Conservation (phyloP, 2,797 vertebrate genomes). For the Myioborus melanocephalus region DNA sequence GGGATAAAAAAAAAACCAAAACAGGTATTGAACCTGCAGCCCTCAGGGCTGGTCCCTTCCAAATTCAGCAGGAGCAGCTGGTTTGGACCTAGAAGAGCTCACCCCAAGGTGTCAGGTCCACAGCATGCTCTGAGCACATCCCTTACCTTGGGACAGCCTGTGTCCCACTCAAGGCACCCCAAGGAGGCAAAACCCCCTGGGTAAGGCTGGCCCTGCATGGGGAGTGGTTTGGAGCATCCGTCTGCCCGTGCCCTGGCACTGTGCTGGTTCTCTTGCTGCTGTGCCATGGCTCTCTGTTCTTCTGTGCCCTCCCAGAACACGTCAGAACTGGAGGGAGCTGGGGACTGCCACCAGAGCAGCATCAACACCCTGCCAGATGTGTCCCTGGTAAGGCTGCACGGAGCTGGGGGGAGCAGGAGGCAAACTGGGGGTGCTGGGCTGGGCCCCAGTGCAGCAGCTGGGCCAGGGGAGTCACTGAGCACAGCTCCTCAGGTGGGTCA, state of each 20-base stretch:
- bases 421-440: neutral
- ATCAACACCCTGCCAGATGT: conserved; percentile 85
- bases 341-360: conserved; percentile 76
- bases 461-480: neutral
- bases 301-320: too few relatives aligned
- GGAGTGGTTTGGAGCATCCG: neutral
- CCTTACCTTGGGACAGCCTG: neutral
- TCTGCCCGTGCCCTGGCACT: neutral
- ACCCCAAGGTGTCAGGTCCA: too few relatives aligned
- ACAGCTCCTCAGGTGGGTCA: neutral
- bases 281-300: too few relatives aligned
- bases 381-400: conserved; percentile 82
- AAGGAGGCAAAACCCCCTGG: neutral
- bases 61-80: too few relatives aligned
- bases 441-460: neutral
- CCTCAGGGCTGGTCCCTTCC: too few relatives aligned
- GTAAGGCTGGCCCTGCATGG: neutral
- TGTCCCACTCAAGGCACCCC: neutral
- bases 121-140: too few relatives aligned
- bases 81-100: too few relatives aligned
- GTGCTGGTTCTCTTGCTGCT: too few relatives aligned
- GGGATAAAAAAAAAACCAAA: too few relatives aligned
- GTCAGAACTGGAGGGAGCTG: too few relatives aligned
- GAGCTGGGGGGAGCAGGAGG: neutral
- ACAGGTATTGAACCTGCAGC: too few relatives aligned